These are phyloP conservation scores for Sycobia sp. DNA, from an alignment of 1,140 invertebrate genomes.

Conservation along the genomic window DNA sequence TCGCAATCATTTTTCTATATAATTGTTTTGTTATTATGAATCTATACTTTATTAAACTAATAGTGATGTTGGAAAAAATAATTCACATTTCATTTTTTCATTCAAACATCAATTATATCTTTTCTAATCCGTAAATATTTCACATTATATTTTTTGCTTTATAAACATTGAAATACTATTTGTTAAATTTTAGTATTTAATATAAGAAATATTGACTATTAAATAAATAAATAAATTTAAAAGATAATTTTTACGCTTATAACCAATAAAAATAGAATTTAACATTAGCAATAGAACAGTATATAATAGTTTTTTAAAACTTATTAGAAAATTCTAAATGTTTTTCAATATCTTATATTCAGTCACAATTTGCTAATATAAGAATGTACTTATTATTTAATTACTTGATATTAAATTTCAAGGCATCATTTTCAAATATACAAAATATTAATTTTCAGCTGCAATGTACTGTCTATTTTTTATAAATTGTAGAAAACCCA, in stretches of 20 bases:
- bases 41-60: conserved; percentile 3
- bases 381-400: background rate
- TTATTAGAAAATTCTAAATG: too few relatives aligned
- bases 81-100: background rate
- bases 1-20: conserved; percentile 21
- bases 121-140: conserved; percentile 7
- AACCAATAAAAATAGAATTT: background rate
- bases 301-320: too few relatives aligned
- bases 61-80: background rate
- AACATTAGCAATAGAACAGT: too few relatives aligned
- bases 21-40: conserved; percentile 16
- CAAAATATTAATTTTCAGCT: conserved; percentile 13
- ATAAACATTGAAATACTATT: conserved; percentile 8
- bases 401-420: conserved; percentile 2
- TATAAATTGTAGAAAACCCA: background rate
- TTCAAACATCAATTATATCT: conserved; percentile 1
- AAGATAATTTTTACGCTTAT: background rate
- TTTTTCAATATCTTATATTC: too few relatives aligned
- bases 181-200: background rate
- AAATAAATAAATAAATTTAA: conserved; percentile 24
- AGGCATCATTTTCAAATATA: background rate
- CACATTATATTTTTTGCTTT: background rate
- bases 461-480: background rate
- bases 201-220: background rate
- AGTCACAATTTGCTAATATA: conserved; percentile 5